Evolutionary conservation across 2,113 vertebrate species (phyloP).

Genomic region (Odocoileus hemionus): DNA sequence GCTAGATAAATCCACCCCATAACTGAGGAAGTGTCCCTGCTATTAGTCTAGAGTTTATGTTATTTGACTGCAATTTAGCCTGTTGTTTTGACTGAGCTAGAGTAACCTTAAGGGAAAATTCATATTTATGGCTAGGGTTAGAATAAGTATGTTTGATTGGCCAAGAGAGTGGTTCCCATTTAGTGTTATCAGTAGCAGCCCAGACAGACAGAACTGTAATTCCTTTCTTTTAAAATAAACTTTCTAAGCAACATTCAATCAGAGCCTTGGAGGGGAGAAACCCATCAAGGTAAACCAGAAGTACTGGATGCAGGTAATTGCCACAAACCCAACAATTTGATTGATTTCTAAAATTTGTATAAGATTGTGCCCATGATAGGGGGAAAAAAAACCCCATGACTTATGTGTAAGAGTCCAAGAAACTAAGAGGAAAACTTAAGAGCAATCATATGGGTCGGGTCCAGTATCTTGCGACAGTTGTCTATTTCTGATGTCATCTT

Average conservation of each 20-base stretch:
- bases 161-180: background rate
- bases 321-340: background rate
- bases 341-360: background rate
- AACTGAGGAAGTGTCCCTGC: background rate
- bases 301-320: background rate
- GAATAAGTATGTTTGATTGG: background rate
- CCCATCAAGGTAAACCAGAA: background rate
- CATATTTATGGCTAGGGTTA: background rate
- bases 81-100: background rate
- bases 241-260: background rate
- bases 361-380: background rate
- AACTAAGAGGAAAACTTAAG: background rate
- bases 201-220: background rate
- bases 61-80: background rate
- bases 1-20: background rate
- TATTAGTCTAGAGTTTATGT: background rate
- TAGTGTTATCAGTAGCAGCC: background rate
- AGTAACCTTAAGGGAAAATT: background rate
- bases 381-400: fast-evolving
- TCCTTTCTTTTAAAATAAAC: background rate
- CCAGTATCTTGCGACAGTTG: background rate
- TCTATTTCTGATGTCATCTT: background rate
- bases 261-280: background rate
- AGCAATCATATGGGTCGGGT: background rate
- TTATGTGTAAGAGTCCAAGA: background rate